A percentile compares a stretch with the other conserved stretches of the same genome.
These are phyloP conservation scores for Microctenopoma stevenorrisi DNA, from an alignment of 2,797 vertebrate species.

Conservation along the genomic window DNA sequence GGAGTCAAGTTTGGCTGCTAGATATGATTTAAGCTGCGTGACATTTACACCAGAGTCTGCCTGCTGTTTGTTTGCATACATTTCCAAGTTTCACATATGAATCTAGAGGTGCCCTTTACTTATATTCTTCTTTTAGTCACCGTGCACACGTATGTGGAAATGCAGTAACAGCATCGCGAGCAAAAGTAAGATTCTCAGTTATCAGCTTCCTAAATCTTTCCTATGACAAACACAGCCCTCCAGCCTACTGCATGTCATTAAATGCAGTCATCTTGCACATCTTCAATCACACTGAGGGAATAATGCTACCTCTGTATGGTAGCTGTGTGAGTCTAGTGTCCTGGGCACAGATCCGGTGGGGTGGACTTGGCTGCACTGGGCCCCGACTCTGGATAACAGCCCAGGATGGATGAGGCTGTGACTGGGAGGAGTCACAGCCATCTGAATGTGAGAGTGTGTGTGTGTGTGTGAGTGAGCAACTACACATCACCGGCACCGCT, in stretches of 20 bases:
- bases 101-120: conserved; percentile 3
- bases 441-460: conserved; percentile 51
- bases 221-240: conserved; percentile 20
- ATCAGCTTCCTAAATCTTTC: conserved; percentile 13
- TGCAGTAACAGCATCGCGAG: not conserved
- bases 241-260: conserved; percentile 32
- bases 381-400: conserved; percentile 56
- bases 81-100: conserved; percentile 8
- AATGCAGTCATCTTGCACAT: conserved; percentile 66
- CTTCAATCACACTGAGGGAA: conserved; percentile 70
- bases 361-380: conserved; percentile 59
- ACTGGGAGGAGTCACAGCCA: conserved; percentile 59
- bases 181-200: not conserved
- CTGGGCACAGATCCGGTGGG: conserved; percentile 70
- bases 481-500: conserved; percentile 39
- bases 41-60: conserved; percentile 15
- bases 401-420: conserved; percentile 58
- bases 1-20: conserved; percentile 22
- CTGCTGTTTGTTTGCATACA: conserved; percentile 6
- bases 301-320: conserved; percentile 69
- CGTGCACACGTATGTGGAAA: not conserved
- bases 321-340: conserved; percentile 70
- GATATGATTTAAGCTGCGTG: conserved; percentile 36
- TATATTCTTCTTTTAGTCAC: conserved; percentile 5
- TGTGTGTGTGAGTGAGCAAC: conserved; percentile 27